Base-by-base conservation (phyloP, 2,888 invertebrate genomes). In the Drosophila paracracens region DNA sequence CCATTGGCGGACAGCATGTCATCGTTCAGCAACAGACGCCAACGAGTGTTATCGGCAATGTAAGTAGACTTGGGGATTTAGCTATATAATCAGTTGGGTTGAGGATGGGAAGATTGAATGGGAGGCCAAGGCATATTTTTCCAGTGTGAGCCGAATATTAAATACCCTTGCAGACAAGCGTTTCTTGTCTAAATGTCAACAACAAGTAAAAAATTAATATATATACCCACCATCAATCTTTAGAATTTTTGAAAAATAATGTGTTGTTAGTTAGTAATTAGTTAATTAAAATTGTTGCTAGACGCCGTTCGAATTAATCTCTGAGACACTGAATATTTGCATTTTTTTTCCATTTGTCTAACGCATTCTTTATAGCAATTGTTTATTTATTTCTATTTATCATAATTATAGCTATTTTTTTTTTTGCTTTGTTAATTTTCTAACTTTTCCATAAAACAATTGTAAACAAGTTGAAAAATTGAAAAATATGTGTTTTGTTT, bases 1-100 rank as follows among this genome's bases (percentile, higher is more conserved):
- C 84, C 70, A 66, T 92, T 36, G 86, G 91, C n/a, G 90, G 91
- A 18, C 92, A 92, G 71, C 92, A 92, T 62, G 90, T 92, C 51
- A 89, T 92, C 51, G 92, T 92, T 2, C 92, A 92, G 59, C 92
- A 92, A 50, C 92, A 92, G 69, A 90, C 89, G 36, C 92, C 91
- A 61, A 80, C 85, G 27, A 91, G 91, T 72, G 90, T 93, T 21
- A 91, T 92, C 56, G 90, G 92, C 69, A 93, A 88, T 84, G 92
- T 93, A 83, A 90, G 91, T 89, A 36, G 38, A 29, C 8, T 36
- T 46, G 11, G 7, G 4, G 13, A 21, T 13, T 3, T 46, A 8
- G 4, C 16, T 46, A 46, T 8, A 25, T 21, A 46, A 46, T 21
- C 13, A n/a, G 10, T n/a, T n/a, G 2, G 10, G n/a, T n/a, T 40